Evolutionary conservation across 92 coral and sea anemone species (phyloP).

Genomic region (Blastomussa wellsi): DNA sequence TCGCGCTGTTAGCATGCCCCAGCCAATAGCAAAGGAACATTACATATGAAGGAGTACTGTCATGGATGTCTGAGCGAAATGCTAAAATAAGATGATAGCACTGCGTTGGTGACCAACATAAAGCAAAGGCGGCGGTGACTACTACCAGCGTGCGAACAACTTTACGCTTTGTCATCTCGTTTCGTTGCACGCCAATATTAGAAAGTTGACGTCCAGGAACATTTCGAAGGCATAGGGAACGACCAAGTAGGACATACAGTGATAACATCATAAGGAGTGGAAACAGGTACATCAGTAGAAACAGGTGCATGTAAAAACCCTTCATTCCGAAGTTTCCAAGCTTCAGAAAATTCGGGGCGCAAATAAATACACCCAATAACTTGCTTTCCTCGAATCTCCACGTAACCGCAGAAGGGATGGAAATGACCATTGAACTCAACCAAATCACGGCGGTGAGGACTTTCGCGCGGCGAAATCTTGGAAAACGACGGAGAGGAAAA

Average conservation of each 20-base stretch:
- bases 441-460: slow-evolving; percentile 16
- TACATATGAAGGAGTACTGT: slow-evolving; percentile 38
- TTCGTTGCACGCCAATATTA: slow-evolving; percentile 51
- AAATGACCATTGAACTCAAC: slow-evolving; percentile 10
- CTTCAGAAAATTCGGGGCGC: background rate
- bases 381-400: background rate
- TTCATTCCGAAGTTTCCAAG: background rate
- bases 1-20: slow-evolving; percentile 76
- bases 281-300: slow-evolving; percentile 49
- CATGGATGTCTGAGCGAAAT: slow-evolving; percentile 26
- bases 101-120: slow-evolving; percentile 82
- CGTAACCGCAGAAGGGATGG: slow-evolving; percentile 10
- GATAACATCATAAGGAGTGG: slow-evolving; percentile 65
- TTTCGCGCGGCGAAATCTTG: slow-evolving; percentile 14
- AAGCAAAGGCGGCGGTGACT: slow-evolving; percentile 64
- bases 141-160: slow-evolving; percentile 66
- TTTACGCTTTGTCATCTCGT: slow-evolving; percentile 66
- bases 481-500: slow-evolving; percentile 16
- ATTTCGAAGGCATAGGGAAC: slow-evolving; percentile 65
- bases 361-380: background rate
- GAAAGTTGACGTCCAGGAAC: slow-evolving; percentile 56
- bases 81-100: slow-evolving; percentile 60
- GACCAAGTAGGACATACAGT: slow-evolving; percentile 62
- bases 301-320: slow-evolving; percentile 13
- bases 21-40: slow-evolving; percentile 56